phyloP scores from a whole-genome alignment of 2,113 vertebrate species.

The Odontophorus gujanensis region DNA sequence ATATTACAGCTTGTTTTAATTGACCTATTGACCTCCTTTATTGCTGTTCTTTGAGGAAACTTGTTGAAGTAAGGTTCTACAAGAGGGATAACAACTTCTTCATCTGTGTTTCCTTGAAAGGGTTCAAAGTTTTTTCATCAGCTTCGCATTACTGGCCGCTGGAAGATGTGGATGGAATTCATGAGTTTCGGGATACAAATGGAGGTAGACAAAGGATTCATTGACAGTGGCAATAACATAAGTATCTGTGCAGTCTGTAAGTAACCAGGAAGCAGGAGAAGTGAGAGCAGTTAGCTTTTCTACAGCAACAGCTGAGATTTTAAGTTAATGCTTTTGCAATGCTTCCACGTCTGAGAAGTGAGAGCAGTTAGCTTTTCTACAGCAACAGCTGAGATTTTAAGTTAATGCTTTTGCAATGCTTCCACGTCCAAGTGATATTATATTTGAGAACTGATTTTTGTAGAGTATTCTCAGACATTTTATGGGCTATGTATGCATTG shows the following conservation, averaged over 20 bases:
- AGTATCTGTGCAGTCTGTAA: slow-evolving; percentile 66
- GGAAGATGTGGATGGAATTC: slow-evolving; percentile 90
- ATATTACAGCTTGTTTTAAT: not conserved
- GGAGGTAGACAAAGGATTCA: slow-evolving; percentile 82
- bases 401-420: not conserved
- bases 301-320: not conserved
- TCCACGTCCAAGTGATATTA: accelerated
- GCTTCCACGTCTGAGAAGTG: accelerated
- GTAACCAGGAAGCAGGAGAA: not conserved
- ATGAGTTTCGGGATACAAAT: slow-evolving; percentile 84
- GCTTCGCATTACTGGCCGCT: slow-evolving; percentile 96
- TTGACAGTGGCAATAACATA: slow-evolving; percentile 77
- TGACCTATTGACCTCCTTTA: not conserved
- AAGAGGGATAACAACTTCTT: not conserved
- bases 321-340: not conserved
- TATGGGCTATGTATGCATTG: not conserved
- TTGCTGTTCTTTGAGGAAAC: not conserved
- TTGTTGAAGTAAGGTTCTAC: not conserved
- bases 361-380: not conserved
- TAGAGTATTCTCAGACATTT: not conserved
- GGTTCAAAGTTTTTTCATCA: slow-evolving; percentile 87
- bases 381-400: not conserved
- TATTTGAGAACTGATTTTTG: not conserved
- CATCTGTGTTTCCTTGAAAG: slow-evolving; percentile 74
- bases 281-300: not conserved